phyloP scores from a whole-genome alignment of 1,140 invertebrate genomes.

The Manduca sexta region DNA sequence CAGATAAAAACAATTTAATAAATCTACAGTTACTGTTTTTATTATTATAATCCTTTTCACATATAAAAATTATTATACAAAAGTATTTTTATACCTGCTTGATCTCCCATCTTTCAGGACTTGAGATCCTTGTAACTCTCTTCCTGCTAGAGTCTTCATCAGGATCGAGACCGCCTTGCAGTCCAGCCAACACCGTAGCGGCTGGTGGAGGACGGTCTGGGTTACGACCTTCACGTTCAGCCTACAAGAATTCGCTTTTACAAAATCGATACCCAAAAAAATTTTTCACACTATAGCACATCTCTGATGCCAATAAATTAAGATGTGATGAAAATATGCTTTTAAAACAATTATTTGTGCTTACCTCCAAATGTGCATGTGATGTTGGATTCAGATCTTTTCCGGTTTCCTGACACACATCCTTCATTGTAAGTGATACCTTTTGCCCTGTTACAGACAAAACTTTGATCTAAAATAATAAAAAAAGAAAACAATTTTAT shows the following conservation, averaged over 20 bases:
- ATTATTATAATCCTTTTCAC: neutral
- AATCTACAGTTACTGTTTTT: neutral
- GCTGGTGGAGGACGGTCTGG: slow-evolving; percentile 84
- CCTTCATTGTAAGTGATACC: slow-evolving; percentile 98
- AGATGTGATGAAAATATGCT: too few species aligned
- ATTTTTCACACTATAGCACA: neutral
- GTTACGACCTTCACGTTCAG: slow-evolving; percentile 85
- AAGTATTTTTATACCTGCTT: slow-evolving; percentile 74
- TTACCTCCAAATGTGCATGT: slow-evolving; percentile 73
- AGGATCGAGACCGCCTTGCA: slow-evolving; percentile 81
- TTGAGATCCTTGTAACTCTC: slow-evolving; percentile 93
- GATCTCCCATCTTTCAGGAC: slow-evolving; percentile 95
- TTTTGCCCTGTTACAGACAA: slow-evolving; percentile 93
- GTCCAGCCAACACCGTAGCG: slow-evolving; percentile 78
- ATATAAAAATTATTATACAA: neutral
- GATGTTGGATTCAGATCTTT: slow-evolving; percentile 94
- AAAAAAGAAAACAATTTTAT: neutral
- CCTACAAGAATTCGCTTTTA: slow-evolving; percentile 47
- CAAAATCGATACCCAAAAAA: neutral
- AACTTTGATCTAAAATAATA: slow-evolving; percentile 82
- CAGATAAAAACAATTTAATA: neutral
- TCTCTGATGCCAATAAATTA: neutral
- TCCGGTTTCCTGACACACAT: slow-evolving; percentile 96
- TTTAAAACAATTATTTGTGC: neutral
- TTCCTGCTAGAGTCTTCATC: slow-evolving; percentile 86